phyloP scores from a whole-genome alignment of 2,888 invertebrate species.

The Tetragonisca angustula region DNA sequence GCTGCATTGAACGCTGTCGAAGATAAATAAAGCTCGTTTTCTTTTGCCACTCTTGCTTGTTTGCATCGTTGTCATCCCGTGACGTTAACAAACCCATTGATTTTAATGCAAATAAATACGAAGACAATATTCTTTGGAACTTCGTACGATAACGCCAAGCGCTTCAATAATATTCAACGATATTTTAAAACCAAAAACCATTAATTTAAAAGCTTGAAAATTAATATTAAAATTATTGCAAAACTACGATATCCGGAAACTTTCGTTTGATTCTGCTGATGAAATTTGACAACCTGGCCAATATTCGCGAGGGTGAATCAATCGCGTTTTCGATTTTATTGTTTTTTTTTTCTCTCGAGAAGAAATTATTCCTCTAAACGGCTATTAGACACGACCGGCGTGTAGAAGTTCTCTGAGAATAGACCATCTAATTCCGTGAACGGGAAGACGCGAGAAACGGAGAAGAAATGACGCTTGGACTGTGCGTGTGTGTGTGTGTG shows the following conservation, averaged over 20 bases:
- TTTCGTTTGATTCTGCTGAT: conserved; percentile 5
- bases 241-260: no score
- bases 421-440: conserved; percentile 83
- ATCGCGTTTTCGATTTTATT: conserved; percentile 8
- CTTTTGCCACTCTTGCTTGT: neutral
- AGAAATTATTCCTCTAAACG: conserved; percentile 71
- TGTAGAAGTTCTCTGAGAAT: conserved; percentile 79
- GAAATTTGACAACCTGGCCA: no score
- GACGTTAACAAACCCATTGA: neutral
- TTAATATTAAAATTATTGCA: no score
- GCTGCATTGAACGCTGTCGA: neutral
- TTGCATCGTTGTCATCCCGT: neutral
- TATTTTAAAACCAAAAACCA: neutral
- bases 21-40: conserved; percentile 1
- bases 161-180: neutral
- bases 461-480: conserved; percentile 40
- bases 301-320: conserved; percentile 9
- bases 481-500: neutral
- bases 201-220: no score
- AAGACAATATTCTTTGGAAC: neutral
- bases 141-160: neutral
- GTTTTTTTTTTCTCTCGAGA: conserved; percentile 33
- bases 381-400: conserved; percentile 64
- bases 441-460: conserved; percentile 65
- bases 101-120: neutral